Conservation (phyloP, 1,140 invertebrate genomes). For the Heterodera schachtii region DNA sequence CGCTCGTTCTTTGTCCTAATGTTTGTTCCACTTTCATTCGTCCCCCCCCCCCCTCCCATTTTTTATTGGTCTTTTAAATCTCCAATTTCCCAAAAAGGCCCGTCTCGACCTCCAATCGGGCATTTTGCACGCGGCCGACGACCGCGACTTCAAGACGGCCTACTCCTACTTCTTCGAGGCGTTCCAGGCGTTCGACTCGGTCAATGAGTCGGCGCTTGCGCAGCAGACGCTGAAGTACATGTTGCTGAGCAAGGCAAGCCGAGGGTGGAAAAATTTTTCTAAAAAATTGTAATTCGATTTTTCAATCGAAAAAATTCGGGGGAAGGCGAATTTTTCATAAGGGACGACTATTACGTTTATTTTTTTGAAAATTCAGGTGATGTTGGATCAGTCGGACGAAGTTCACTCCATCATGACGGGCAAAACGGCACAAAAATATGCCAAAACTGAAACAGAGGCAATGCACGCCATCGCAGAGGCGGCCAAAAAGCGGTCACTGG, state of each 20-base stretch:
- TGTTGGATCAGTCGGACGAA: conserved; percentile 79
- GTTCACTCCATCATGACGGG: conserved; percentile 91
- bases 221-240: conserved; percentile 95
- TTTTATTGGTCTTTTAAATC: too few relatives aligned
- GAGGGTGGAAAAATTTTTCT: conserved; percentile 75
- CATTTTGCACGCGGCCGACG: conserved; percentile 96
- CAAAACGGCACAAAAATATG: conserved; percentile 94
- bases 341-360: conserved; percentile 67
- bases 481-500: conserved; percentile 78
- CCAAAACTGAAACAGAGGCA: conserved; percentile 86
- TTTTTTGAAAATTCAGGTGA: conserved; percentile 46
- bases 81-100: conserved; percentile 40
- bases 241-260: conserved; percentile 94
- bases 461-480: conserved; percentile 95
- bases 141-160: conserved; percentile 98
- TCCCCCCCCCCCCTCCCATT: too few relatives aligned
- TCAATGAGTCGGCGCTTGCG: conserved; percentile 78
- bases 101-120: conserved; percentile 92
- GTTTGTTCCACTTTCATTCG: too few relatives aligned
- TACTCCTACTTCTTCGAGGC: conserved; percentile 99
- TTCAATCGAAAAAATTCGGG: conserved; percentile 1
- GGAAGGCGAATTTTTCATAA: not conserved
- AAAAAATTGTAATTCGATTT: not conserved
- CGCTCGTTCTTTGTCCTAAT: too few relatives aligned
- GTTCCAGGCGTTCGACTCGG: conserved; percentile 97